Percentiles rank a stretch among this genome's conserved stretches.
These are phyloP conservation scores for Archilochus colubris DNA, from an alignment of 2,113 vertebrate genomes.

Conservation along the genomic window DNA sequence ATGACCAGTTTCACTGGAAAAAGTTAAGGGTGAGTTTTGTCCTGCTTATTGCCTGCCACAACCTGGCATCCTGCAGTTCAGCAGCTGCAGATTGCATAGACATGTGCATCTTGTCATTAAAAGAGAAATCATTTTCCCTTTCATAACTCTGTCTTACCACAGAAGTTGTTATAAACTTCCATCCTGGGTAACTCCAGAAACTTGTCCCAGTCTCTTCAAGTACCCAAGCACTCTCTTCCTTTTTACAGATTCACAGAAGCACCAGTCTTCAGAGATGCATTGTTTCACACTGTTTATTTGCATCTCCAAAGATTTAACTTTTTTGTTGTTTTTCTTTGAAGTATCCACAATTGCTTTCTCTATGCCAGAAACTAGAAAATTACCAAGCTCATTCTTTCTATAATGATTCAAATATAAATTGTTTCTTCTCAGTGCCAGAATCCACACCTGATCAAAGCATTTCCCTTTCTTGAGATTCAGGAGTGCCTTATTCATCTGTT, in stretches of 20 bases:
- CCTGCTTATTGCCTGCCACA: not conserved
- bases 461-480: not conserved
- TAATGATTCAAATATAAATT: not conserved
- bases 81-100: not conserved
- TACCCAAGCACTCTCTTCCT: accelerated
- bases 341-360: not conserved
- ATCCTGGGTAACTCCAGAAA: not conserved
- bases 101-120: not conserved
- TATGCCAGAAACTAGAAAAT: not conserved
- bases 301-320: not conserved
- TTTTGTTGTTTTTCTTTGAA: not conserved
- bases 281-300: not conserved
- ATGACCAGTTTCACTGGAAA: not conserved
- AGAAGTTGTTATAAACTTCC: accelerated
- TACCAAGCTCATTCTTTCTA: not conserved
- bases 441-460: not conserved
- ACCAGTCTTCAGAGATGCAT: accelerated
- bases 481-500: not conserved
- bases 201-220: not conserved
- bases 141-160: not conserved
- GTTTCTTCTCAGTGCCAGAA: not conserved
- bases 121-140: not conserved
- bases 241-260: not conserved
- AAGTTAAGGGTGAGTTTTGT: not conserved
- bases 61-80: not conserved